Conservation (phyloP, 2,888 invertebrate species). For the Drosophila antonietae region DNA sequence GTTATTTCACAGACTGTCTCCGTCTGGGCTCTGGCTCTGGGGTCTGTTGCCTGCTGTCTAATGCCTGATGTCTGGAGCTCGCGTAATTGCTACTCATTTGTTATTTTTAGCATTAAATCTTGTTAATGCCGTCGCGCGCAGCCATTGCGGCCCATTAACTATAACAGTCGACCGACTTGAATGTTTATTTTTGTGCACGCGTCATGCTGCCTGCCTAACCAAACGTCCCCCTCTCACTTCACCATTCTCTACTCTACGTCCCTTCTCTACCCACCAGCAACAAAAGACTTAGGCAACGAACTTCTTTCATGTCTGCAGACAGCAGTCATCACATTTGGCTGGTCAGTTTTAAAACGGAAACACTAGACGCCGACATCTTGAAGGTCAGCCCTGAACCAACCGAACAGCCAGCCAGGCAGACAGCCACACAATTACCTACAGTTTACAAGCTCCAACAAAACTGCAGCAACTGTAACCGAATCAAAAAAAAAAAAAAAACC, state of each 20-base stretch:
- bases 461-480: constrained; percentile 29
- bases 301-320: constrained; percentile 34
- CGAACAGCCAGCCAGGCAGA: constrained; percentile 13
- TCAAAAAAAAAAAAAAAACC: neutral
- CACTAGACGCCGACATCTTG: constrained; percentile 42
- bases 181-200: constrained; percentile 55
- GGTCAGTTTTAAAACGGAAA: constrained; percentile 45
- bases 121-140: constrained; percentile 62
- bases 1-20: constrained; percentile 61
- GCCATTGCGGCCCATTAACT: constrained; percentile 62
- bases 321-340: constrained; percentile 4
- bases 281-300: constrained; percentile 79
- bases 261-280: constrained; percentile 20
- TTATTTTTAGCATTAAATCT: constrained; percentile 73
- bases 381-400: constrained; percentile 54
- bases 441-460: constrained; percentile 27
- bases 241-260: constrained; percentile 10
- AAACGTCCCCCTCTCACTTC: neutral
- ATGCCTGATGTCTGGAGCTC: constrained; percentile 26
- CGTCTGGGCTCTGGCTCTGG: constrained; percentile 10
- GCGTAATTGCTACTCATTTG: constrained; percentile 75
- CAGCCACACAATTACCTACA: constrained; percentile 42
- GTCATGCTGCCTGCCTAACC: constrained; percentile 53
- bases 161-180: constrained; percentile 55
- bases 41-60: constrained; percentile 4